Conservation (phyloP, 2,888 invertebrate genomes). For the Branchipolynoe longqiensis region DNA sequence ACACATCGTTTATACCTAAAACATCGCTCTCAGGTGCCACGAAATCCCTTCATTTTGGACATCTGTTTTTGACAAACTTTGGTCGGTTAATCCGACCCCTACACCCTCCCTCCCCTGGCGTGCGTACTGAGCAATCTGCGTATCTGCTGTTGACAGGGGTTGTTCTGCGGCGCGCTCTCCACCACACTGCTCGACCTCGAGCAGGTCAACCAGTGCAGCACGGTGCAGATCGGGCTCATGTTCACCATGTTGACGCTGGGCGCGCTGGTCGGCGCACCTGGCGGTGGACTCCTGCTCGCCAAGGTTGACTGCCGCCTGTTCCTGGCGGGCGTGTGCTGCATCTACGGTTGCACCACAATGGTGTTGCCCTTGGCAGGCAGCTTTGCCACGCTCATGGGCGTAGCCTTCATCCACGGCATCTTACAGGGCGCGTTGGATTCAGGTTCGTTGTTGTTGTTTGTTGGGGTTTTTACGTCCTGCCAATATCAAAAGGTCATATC, state of each 20-base stretch:
- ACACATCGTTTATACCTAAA: too few relatives aligned
- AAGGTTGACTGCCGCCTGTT: neutral
- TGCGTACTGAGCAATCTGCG: too few relatives aligned
- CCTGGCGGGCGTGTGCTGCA: neutral
- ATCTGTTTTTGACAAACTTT: too few relatives aligned
- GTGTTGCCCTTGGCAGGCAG: constrained; percentile 8
- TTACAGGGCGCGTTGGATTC: constrained; percentile 13
- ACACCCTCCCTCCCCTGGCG: too few relatives aligned
- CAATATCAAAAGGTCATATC: too few relatives aligned
- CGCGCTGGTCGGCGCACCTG: constrained; percentile 6
- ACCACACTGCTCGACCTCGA: constrained; percentile 48
- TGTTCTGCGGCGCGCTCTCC: constrained; percentile 39
- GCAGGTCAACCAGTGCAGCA: constrained; percentile 8
- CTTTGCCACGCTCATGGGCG: constrained; percentile 21
- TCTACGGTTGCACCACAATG: constrained; percentile 3
- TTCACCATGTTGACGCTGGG: constrained; percentile 11
- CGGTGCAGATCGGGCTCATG: constrained; percentile 36
- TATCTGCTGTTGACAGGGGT: constrained; percentile 39
- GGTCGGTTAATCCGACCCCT: too few relatives aligned
- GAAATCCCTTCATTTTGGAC: too few relatives aligned
- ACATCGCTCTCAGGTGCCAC: too few relatives aligned
- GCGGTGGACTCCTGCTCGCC: constrained; percentile 2
- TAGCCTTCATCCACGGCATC: neutral
- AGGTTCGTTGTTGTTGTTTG: constrained; percentile 18
- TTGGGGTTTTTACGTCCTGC: too few relatives aligned